Evolutionary conservation across 2,888 invertebrate species (phyloP).

Genomic region (Meiosimyza platycephala): DNA sequence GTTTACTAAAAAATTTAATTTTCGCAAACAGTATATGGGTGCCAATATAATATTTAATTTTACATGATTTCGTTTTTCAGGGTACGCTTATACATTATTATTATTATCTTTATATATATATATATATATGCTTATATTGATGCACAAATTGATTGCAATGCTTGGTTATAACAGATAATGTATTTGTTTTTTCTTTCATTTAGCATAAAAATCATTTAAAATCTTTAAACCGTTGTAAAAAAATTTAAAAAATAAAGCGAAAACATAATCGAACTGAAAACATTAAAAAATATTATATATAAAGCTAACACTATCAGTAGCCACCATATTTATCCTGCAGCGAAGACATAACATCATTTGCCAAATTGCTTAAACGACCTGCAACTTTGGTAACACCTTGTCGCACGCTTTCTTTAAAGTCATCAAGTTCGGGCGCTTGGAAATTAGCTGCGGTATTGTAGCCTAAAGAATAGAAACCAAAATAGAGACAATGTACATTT

Average conservation of each 20-base stretch:
- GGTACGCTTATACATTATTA: neutral
- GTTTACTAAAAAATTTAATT: too few species aligned
- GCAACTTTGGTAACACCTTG: slow-evolving; percentile 98
- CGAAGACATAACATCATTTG: slow-evolving; percentile 93
- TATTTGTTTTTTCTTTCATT: neutral
- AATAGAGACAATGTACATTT: neutral
- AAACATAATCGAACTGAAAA: slow-evolving; percentile 29
- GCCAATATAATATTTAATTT: neutral
- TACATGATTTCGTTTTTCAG: neutral
- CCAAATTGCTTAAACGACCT: slow-evolving; percentile 93
- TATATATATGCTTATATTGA: neutral
- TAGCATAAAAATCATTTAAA: neutral
- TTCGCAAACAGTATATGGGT: neutral
- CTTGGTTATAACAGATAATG: neutral
- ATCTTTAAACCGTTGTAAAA: slow-evolving; percentile 7
- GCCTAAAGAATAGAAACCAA: slow-evolving; percentile 46
- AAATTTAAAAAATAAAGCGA: slow-evolving; percentile 24
- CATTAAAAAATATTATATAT: slow-evolving; percentile 18
- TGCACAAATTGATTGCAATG: slow-evolving; percentile 10
- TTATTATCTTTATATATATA: too few species aligned
- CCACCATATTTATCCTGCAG: slow-evolving; percentile 84
- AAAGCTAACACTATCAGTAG: slow-evolving; percentile 68
- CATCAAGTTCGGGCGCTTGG: slow-evolving; percentile 86
- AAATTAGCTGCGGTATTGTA: slow-evolving; percentile 63
- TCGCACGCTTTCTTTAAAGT: slow-evolving; percentile 96